Percentiles rank a stretch among this genome's conserved stretches.
phyloP scores from a whole-genome alignment of 1,140 invertebrate species.

The Drosophila carrolli region DNA sequence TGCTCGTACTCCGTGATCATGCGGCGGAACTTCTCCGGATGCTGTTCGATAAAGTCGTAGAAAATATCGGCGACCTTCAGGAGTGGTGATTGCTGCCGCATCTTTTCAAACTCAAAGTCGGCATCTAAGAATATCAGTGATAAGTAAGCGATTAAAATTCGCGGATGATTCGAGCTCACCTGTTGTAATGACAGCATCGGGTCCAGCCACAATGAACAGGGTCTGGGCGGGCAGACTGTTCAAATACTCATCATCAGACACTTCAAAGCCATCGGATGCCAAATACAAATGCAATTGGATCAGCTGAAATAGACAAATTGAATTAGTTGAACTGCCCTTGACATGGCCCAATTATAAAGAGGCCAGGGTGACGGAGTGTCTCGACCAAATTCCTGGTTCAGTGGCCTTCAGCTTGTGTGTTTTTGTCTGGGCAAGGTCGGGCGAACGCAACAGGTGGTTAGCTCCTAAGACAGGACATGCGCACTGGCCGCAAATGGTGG shows the following conservation, averaged over 20 bases:
- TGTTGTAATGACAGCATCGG: conserved; percentile 88
- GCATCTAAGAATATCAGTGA: conserved; percentile 43
- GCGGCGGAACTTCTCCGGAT: conserved; percentile 78
- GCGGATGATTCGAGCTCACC: conserved; percentile 85
- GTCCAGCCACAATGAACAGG: conserved; percentile 88
- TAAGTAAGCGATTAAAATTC: not conserved
- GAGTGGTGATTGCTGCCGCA: conserved; percentile 70
- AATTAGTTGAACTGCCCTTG: conserved; percentile 46
- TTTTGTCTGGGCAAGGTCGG: conserved; percentile 7
- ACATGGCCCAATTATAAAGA: conserved; percentile 31
- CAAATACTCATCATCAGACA: conserved; percentile 91
- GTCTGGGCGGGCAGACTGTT: conserved; percentile 89
- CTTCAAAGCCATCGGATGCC: conserved; percentile 89
- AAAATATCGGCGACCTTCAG: conserved; percentile 78
- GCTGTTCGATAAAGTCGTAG: conserved; percentile 79
- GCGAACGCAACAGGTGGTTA: conserved; percentile 62
- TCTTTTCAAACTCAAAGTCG: conserved; percentile 79
- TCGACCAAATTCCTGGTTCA: conserved; percentile 36
- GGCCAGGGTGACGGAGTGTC: conserved; percentile 30
- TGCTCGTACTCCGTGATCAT: conserved; percentile 78
- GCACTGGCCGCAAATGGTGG: conserved; percentile 37
- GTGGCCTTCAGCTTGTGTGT: conserved; percentile 29
- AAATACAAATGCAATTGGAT: conserved; percentile 85
- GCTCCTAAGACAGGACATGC: conserved; percentile 49
- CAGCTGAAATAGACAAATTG: conserved; percentile 45